Evolutionary conservation across 2,797 vertebrate genomes (phyloP), one percentile per base, ranked within the genome.

Genomic region (Buphagus erythrorhynchus): DNA sequence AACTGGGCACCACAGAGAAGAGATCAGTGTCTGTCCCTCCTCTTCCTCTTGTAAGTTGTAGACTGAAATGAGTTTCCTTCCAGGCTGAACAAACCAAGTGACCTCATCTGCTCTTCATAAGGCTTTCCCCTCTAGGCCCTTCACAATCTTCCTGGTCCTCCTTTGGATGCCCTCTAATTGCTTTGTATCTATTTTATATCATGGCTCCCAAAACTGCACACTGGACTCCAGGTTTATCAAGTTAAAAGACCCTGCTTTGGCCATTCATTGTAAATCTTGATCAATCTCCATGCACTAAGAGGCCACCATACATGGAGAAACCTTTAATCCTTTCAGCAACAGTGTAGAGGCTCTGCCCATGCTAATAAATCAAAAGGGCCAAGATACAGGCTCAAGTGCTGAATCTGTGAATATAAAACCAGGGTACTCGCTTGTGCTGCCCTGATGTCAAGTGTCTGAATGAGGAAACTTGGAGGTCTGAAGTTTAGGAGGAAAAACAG

Each of bases 361-460:
- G 6, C 25, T 74, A 68, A 75, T 28, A 90, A 77, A 78, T 12
- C 31, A 40, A 48, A 79, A 65, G 24, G 25, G 15, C 16, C 48
- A 55, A 69, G 31, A 52, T 4, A n/a, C 4, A 62, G 1, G 0
- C 29, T 74, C 18, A 61, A 13, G 43, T 48, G 33, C 29, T 69
- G 13, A 79, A 82, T 69, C 48, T 35, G 36, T 51, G 33, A 91
- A 49, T 24, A 42, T 43, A 46, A 62, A 90, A 83, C 7, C 11
- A 36, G 0, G 31, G 24, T 14, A 63, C 20, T 82, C 0, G 0
- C 10, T 67, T 49, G 14, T 28, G 42, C 16, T 55, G 52, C 68
- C 33, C 57, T 68, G 40, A 59, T 33, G 72, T 63, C 65, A 86
- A 48, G 36, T 19, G 17, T 38, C 58, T n/a, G 19, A 80, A 82